Evolutionary conservation across 2,888 invertebrate species (phyloP).

Genomic region (Neoitamus cyanurus): DNA sequence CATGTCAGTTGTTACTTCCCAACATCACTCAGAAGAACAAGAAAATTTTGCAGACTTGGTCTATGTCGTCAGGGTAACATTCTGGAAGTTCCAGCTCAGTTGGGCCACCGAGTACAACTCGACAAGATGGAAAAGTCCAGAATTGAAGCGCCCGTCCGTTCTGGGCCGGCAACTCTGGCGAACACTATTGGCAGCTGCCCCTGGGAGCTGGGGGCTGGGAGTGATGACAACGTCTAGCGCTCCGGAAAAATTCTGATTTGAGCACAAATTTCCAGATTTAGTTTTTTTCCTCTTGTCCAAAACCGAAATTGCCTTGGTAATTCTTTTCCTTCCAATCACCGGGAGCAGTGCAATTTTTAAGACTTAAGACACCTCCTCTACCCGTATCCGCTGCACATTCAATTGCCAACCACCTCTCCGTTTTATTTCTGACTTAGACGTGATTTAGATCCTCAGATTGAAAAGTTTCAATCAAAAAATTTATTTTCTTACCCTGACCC

Average conservation of each 20-base stretch:
- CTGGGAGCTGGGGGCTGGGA: background rate
- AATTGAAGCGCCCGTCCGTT: conserved; percentile 30
- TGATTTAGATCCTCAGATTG: conserved; percentile 47
- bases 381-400: conserved; percentile 13
- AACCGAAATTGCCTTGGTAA: background rate
- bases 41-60: conserved; percentile 44
- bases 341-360: conserved; percentile 34
- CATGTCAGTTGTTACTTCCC: conserved; percentile 45
- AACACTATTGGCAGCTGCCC: conserved; percentile 17
- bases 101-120: background rate
- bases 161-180: conserved; percentile 3
- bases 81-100: conserved; percentile 21
- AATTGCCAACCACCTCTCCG: conserved; percentile 28
- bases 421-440: conserved; percentile 47
- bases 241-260: background rate
- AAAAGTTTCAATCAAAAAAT: conserved; percentile 49
- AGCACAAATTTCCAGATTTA: conserved; percentile 9
- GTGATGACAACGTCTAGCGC: background rate
- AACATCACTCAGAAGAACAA: conserved; percentile 46
- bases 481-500: conserved; percentile 41
- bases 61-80: conserved; percentile 42
- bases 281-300: background rate
- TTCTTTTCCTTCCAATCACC: conserved; percentile 16
- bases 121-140: conserved; percentile 43
- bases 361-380: background rate